These are phyloP conservation scores for Bombus superbus DNA, from an alignment of 1,140 invertebrate genomes.

Conservation along the genomic window DNA sequence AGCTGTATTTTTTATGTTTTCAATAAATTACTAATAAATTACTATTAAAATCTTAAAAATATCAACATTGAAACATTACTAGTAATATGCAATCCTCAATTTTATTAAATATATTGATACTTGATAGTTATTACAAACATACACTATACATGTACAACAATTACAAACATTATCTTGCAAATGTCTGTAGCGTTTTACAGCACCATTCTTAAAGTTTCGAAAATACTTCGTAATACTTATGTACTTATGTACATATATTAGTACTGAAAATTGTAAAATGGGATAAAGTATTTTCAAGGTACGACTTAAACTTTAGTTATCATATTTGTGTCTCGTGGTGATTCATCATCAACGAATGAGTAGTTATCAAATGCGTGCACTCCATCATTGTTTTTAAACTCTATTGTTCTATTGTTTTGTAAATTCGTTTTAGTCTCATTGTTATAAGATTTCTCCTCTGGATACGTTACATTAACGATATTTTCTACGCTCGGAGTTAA, in stretches of 20 bases:
- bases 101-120: not conserved
- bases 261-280: not conserved
- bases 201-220: not conserved
- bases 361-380: constrained; percentile 65
- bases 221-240: constrained; percentile 45
- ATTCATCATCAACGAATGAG: constrained; percentile 59
- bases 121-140: not conserved
- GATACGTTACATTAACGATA: constrained; percentile 53
- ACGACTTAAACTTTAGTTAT: constrained; percentile 51
- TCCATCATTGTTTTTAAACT: not conserved
- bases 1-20: not conserved
- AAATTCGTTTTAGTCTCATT: constrained; percentile 37
- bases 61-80: not conserved
- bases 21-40: constrained; percentile 14
- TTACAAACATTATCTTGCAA: not conserved
- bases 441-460: not conserved
- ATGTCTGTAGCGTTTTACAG: not conserved
- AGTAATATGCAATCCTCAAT: constrained; percentile 19
- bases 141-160: constrained; percentile 4
- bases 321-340: constrained; percentile 37
- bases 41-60: not conserved
- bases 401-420: not conserved
- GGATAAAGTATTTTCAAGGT: not conserved
- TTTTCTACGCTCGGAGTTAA: constrained; percentile 68
- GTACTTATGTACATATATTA: constrained; percentile 39